Base-by-base conservation (phyloP, 2,888 invertebrate genomes). In the Netelia virgata region DNA sequence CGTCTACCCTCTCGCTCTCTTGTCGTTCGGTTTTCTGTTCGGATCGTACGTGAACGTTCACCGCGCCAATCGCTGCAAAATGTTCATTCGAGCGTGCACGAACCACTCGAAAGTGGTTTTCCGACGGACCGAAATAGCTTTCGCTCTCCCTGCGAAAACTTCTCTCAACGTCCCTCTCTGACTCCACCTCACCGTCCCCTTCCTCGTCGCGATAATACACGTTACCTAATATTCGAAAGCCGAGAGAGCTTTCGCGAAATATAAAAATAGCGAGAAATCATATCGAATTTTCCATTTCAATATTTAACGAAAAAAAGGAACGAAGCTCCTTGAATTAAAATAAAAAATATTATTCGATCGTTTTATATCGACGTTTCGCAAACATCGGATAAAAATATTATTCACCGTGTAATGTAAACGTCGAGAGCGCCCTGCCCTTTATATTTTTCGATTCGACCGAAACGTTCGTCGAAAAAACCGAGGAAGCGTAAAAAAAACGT, bases 31-130 rank as follows among this genome's bases (percentile, higher is more conserved):
- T 50, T 75, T 36, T 50, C 69, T 36, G n/a, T 61, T 61, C 50
- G 11, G n/a, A 36, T 3, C 23, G 41, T 18, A 74, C 73, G 68
- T 61, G 23, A 68, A 74, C 68, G 61, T 80, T 68, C 59, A 63
- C 53, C 59, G 73, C 77, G 20, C 61, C 66, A 53, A 81, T 81
- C 53, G 80, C 43, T 36, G 73, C 68, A 74, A 57, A 72, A 47
- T 57, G 57, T 18, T 69, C 59, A 69, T 68, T 47, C 61, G 47
- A 69, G 61, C 69, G 77, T 68, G 74, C 20, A 43, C 47, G 68
- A 57, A 47, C 69, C 28, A 69, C 77, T 18, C 61, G 43, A 78
- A 43, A 69, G 53, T 78, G 63, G 78, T 78, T 78, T 78, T 36
- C 47, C 69, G 9, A 74, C 47, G 11, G 36, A 18, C 53, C 63